A percentile compares a stretch with the other conserved stretches of the same genome.
These are phyloP conservation scores for Ectobius pallidus DNA, from an alignment of 2,888 invertebrate species.

Conservation along the genomic window DNA sequence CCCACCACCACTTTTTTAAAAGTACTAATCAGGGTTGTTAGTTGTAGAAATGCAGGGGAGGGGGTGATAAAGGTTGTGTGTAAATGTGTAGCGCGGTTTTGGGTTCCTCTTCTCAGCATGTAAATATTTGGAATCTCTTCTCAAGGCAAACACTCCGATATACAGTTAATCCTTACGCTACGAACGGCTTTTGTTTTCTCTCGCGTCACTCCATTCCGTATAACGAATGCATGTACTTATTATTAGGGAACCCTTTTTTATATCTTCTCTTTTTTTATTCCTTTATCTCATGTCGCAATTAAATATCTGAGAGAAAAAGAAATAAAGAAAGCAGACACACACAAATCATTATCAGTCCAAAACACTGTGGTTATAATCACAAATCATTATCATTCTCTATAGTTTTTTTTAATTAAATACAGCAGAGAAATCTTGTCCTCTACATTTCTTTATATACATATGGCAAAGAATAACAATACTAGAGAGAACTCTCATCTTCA, in stretches of 20 bases:
- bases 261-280: neutral
- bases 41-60: no score
- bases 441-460: no score
- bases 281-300: constrained; percentile 1
- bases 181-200: neutral
- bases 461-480: constrained; percentile 3
- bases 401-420: constrained; percentile 19
- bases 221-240: constrained; percentile 17
- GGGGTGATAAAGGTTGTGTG: no score
- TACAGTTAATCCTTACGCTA: constrained; percentile 12
- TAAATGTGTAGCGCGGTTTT: no score
- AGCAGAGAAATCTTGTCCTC: constrained; percentile 8
- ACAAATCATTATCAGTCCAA: no score
- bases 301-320: no score
- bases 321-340: no score
- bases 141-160: neutral
- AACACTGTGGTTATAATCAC: neutral
- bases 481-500: neutral
- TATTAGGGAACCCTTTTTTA: neutral
- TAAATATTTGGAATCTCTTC: constrained; percentile 8
- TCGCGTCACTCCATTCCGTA: neutral
- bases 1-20: no score
- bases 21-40: no score
- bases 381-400: constrained; percentile 23
- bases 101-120: no score